Evolutionary conservation across 92 coral and sea anemone species (phyloP), one percentile per base, ranked within the genome.

Genomic region (Epizoanthus illoricatus): DNA sequence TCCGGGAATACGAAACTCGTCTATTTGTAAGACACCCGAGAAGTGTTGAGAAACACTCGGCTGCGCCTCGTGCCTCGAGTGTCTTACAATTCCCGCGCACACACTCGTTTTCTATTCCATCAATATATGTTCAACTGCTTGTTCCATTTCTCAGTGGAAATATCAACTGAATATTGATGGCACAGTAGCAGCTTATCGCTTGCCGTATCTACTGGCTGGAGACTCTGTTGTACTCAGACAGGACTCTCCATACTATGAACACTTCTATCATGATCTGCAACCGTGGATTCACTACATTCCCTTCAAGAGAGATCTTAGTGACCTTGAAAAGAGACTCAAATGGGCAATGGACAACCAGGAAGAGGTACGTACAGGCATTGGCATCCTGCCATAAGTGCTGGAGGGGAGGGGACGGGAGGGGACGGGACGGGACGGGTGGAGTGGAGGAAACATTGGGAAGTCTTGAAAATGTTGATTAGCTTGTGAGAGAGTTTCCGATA

Each of bases 211-310:
- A 11, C 76, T 96, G 54, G 98, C 94, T 66, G 99, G 99, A 10
- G 97, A 94, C 86, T 80, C 98, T 2, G 75, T 96, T 65, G 99
- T 96, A 5, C 89, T 96, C 0, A 96, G 94, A 66, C 98, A 94
- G 40, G 93, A 96, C 74, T 94, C 98, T 24, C 86, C 88, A 15
- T 96, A 96, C 75, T 96, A 96, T 81, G 99, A 96, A 65, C 98
- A 96, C 76, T 96, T 96, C 81, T 96, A 96, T 83, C 89, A 88
- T 41, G 98, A 91, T 18, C 98, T 96, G 47, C 74, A 88, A 64
- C 98, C 96, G 17, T 96, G 99, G 99, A 81, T 73, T 4, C 99
- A 96, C 86, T 96, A 96, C 89, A 88, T 96, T n/a, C 99, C 99
- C 57, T 96, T 96, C 86, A 96, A 91, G 55, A 89, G 94, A 64